Base-by-base conservation (phyloP, 2,888 invertebrate genomes). In the Noctua fimbriata region DNA sequence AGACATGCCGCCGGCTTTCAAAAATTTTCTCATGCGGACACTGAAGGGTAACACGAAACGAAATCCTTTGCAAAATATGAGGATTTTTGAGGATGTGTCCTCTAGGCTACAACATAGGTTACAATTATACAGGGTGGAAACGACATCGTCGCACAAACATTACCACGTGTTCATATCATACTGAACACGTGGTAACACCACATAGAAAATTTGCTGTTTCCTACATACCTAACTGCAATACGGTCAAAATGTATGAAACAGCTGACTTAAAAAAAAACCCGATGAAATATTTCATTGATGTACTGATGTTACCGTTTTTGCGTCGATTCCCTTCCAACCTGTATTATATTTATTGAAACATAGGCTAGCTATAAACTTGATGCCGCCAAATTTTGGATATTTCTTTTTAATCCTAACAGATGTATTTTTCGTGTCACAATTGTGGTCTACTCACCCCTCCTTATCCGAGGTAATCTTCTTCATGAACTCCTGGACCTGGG, bases 391-490 rank as follows among this genome's bases (percentile, higher is more conserved):
- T 1, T 16, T 28, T 28, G 7, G 7, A 60, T 28, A 28, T 60
- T 28, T 18, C 63, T 32, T 32, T 32, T 1, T 32, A 21, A 63
- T 32, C 63, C 18, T 32, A 63, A 60, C 10, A 28, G 2, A 63
- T 9, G 32, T 21, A 21, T 5, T 32, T 63, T 63, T 28, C 7
- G 0, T 28, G 16, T 28, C 16, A 28, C 7, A 60, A 1, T 60
- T 16, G 18, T 60, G 18, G 28, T 32, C 4, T 10, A 67, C 98
- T 97, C 95, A 99, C 99, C 99, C 99, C 95, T 99, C 98, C 93
- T 98, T 98, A 92, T 99, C 99, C 82, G 98, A 98, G 81, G 99
- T 99, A 93, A 99, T 98, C 94, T 98, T 98, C 94, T 98, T 98
- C 93, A 99, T 98, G 97, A 99, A 99, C 91, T 98, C 98, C 95